These are phyloP conservation scores for Eulemur macaco DNA, from an alignment of 2,113 vertebrate species.

Conservation along the genomic window DNA sequence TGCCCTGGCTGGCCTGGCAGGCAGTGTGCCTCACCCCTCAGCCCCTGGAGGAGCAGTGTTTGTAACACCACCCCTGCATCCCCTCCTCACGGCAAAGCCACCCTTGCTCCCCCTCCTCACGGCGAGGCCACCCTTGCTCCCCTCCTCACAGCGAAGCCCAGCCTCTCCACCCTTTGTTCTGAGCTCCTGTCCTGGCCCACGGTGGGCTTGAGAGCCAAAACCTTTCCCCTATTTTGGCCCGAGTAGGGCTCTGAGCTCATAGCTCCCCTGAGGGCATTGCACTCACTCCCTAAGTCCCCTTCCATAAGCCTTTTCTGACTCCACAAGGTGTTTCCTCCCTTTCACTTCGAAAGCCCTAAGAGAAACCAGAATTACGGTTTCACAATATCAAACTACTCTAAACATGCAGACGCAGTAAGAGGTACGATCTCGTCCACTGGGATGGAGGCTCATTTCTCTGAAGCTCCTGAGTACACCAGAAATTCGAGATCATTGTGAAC, in stretches of 20 bases:
- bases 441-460: not conserved
- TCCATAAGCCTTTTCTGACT: not conserved
- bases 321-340: not conserved
- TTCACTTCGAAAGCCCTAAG: not conserved
- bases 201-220: not conserved
- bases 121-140: not conserved
- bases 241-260: not conserved
- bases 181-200: not conserved
- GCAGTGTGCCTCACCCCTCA: not conserved
- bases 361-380: not conserved
- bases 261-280: not conserved
- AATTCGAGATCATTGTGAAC: not conserved
- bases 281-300: not conserved
- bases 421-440: not conserved
- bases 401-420: not conserved
- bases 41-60: not conserved
- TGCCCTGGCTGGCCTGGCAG: not conserved
- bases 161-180: not conserved
- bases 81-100: not conserved
- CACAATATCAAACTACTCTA: not conserved
- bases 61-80: not conserved
- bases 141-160: not conserved
- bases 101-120: not conserved
- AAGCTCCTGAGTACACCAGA: not conserved
- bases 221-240: not conserved